phyloP scores from a whole-genome alignment of 2,888 invertebrate genomes.

The Cabera pusaria region DNA sequence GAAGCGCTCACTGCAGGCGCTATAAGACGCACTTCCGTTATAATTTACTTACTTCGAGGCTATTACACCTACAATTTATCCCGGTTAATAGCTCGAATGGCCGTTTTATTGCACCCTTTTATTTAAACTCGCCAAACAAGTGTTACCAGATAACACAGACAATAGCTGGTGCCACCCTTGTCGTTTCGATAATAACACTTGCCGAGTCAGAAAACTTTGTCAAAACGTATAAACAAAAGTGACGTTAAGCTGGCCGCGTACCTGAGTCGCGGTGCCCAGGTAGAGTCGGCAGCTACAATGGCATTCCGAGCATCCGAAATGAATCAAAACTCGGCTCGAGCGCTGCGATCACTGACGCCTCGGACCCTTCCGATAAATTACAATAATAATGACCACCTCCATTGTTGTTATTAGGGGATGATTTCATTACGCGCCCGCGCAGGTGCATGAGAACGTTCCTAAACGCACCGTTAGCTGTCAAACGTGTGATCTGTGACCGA shows the following conservation, averaged over 20 bases:
- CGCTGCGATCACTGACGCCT: conserved; percentile 55
- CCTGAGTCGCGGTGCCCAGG: conserved; percentile 63
- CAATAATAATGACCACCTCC: conserved; percentile 67
- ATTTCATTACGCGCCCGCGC: conserved; percentile 65
- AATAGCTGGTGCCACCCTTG: conserved; percentile 56
- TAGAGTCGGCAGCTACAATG: conserved; percentile 71
- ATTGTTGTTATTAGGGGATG: conserved; percentile 72
- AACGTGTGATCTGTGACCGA: conserved; percentile 45
- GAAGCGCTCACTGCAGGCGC: conserved; percentile 43
- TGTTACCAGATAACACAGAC: conserved; percentile 45
- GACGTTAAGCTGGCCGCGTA: conserved; percentile 23
- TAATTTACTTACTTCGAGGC: conserved; percentile 47
- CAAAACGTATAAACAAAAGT: conserved; percentile 71
- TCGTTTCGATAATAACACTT: conserved; percentile 70
- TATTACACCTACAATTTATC: conserved; percentile 39
- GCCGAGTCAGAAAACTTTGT: conserved; percentile 63
- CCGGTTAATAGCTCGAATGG: conserved; percentile 36
- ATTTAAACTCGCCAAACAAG: conserved; percentile 38
- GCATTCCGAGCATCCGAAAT: conserved; percentile 78
- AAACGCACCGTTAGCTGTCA: conserved; percentile 55
- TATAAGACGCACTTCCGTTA: conserved; percentile 56
- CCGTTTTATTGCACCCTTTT: conserved; percentile 36
- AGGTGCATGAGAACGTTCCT: conserved; percentile 15
- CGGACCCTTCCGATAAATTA: conserved; percentile 66
- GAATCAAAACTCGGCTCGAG: conserved; percentile 73